These are phyloP conservation scores for Tuta absoluta DNA, from an alignment of 2,888 invertebrate species.

Conservation along the genomic window DNA sequence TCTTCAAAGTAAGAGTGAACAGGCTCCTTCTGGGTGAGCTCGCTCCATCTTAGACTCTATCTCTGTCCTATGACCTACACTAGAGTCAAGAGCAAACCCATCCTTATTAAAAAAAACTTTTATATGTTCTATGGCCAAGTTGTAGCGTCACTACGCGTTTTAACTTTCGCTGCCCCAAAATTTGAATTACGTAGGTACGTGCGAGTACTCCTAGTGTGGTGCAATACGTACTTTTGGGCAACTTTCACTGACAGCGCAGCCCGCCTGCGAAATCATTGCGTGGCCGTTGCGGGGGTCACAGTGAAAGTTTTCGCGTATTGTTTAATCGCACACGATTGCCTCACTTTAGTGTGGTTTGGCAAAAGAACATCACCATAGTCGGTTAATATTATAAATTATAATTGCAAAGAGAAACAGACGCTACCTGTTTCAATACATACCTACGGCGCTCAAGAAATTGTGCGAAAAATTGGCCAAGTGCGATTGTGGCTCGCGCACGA, in stretches of 20 bases:
- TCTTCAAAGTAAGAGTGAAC: no score
- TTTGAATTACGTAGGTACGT: slow-evolving; percentile 67
- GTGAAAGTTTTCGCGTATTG: slow-evolving; percentile 69
- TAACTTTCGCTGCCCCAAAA: slow-evolving; percentile 76
- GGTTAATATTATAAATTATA: not conserved
- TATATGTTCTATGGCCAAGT: no score
- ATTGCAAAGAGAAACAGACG: slow-evolving; percentile 10
- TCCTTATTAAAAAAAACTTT: no score
- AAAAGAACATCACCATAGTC: not conserved
- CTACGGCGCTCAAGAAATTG: slow-evolving; percentile 41
- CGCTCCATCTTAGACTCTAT: no score
- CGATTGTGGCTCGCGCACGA: no score
- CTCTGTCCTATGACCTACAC: no score
- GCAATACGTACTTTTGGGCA: slow-evolving; percentile 77
- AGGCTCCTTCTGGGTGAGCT: no score
- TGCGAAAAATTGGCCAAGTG: no score
- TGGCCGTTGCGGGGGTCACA: slow-evolving; percentile 68
- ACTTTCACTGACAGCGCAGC: slow-evolving; percentile 78
- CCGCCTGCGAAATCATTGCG: slow-evolving; percentile 76
- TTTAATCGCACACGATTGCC: slow-evolving; percentile 21
- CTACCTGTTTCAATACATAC: slow-evolving; percentile 18
- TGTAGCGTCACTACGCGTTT: slow-evolving; percentile 47
- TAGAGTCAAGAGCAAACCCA: no score
- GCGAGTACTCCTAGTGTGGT: slow-evolving; percentile 56
- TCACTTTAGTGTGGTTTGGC: not conserved